Base-by-base conservation (phyloP, 2,797 vertebrate species). In the Myotis myotis region DNA sequence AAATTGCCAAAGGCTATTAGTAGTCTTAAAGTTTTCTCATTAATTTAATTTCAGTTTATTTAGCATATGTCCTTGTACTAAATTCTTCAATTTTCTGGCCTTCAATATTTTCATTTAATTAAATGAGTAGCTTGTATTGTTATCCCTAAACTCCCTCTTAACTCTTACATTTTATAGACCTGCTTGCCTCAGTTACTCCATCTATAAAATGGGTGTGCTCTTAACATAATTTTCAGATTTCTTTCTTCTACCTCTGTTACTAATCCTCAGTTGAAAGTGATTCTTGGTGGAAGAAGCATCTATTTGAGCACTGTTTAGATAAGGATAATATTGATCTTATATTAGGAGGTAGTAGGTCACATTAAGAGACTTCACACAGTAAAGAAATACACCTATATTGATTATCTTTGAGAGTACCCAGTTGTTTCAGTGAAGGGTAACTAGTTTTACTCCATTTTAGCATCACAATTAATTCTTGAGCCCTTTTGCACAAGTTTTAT, bases 31-130 rank as follows among this genome's bases (percentile, higher is more conserved):
- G 8, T 72, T 87, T 94, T 94, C 51, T 47, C 10, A 80, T 93
- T 87, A 62, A 25, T 88, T 87, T 89, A 33, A 76, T 51, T 76
- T 76, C 13, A 30, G 7, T 66, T 94, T 93, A 62, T 53, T 93
- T 89, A 75, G 30, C 9, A 57, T 87, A 51, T 51, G 17, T 57
- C n/a, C 91, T 85, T 89, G 6, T 30, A 91, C 3, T 62, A 81
- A 71, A 47, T 87, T 49, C 12, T 91, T 44, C 47, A 57, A 19
- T 75, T 88, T 2, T 25, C 57, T 89, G 33, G 5, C 25, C 10
- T 6, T 79, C 47, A 76, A 2, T 70, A 22, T 70, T 72, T 95
- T 41, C 10, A 75, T 30, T 70, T 81, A 66, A 75, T 68, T 70
- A 84, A 51, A 49, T 41, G 22, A 75, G 16, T 2, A 86, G 11